Percentiles rank a stretch among this genome's conserved stretches.
Evolutionary conservation across 2,888 invertebrate genomes (phyloP).

Genomic region (Euplexia lucipara): DNA sequence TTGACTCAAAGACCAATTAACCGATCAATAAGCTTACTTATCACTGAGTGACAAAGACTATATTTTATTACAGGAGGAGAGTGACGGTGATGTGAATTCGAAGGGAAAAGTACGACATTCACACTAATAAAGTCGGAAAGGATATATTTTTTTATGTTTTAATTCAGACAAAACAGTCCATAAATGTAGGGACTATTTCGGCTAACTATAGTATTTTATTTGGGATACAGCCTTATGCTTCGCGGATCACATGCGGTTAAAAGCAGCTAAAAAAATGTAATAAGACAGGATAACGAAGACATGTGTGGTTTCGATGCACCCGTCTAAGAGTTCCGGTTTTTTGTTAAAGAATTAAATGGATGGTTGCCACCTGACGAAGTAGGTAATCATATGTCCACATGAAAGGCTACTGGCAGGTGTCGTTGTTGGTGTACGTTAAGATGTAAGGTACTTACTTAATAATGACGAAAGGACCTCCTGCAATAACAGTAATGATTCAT

Average conservation of each 20-base stretch:
- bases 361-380: constrained; percentile 57
- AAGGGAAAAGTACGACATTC: no score
- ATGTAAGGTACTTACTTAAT: constrained; percentile 27
- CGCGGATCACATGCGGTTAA: constrained; percentile 4
- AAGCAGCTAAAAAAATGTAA: constrained; percentile 27
- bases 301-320: constrained; percentile 55
- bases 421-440: constrained; percentile 3
- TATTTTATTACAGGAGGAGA: no score
- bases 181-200: no score
- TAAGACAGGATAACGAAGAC: constrained; percentile 42
- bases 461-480: constrained; percentile 16
- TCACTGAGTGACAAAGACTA: no score
- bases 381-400: constrained; percentile 41
- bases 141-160: no score
- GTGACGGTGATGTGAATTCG: no score
- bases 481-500: no score
- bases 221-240: constrained; percentile 1
- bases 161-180: no score
- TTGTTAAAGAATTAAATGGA: constrained; percentile 43
- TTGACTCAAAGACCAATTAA: no score
- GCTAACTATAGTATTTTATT: neutral
- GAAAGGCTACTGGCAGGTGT: constrained; percentile 42
- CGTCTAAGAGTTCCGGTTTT: constrained; percentile 54
- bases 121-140: no score
- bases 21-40: no score